Conservation (phyloP, 2,888 invertebrate genomes). For the Zeuzera pyrina region DNA sequence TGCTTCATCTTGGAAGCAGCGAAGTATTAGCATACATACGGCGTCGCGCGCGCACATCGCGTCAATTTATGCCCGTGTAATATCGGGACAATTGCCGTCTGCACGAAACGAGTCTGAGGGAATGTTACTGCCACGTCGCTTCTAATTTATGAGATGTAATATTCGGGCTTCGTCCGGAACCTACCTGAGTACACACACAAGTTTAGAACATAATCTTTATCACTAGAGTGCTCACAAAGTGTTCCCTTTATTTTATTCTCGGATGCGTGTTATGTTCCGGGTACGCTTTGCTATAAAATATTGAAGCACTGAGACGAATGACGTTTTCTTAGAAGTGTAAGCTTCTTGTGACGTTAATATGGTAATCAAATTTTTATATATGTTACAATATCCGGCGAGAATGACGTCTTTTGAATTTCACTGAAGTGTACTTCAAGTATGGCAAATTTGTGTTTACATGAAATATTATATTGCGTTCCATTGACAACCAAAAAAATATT, state of each 20-base stretch:
- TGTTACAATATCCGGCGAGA: too few species aligned
- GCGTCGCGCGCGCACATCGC: conserved; percentile 10
- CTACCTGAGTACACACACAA: conserved; percentile 22
- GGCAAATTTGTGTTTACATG: too few species aligned
- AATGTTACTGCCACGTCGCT: conserved; percentile 36
- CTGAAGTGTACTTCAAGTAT: too few species aligned
- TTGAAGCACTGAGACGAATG: conserved; percentile 30
- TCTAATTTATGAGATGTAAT: conserved; percentile 60
- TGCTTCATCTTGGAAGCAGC: conserved; percentile 27
- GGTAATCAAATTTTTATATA: too few species aligned
- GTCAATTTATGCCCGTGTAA: conserved; percentile 57
- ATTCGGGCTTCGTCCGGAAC: conserved; percentile 37
- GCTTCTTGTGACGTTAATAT: too few species aligned
- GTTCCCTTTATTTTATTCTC: conserved; percentile 41
- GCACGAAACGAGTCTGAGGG: conserved; percentile 43
- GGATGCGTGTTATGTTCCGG: conserved; percentile 16
- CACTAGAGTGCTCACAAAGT: conserved; percentile 35
- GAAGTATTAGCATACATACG: conserved; percentile 35
- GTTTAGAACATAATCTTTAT: conserved; percentile 57
- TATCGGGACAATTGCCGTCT: conserved; percentile 56
- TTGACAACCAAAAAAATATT: too few species aligned
- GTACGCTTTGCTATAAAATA: conserved; percentile 33
- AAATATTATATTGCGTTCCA: too few species aligned
- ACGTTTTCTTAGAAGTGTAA: too few species aligned
- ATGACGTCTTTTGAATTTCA: too few species aligned